A percentile compares a stretch with the other conserved stretches of the same genome.
phyloP scores from a whole-genome alignment of 2,888 invertebrate species.

The Catocala nupta region DNA sequence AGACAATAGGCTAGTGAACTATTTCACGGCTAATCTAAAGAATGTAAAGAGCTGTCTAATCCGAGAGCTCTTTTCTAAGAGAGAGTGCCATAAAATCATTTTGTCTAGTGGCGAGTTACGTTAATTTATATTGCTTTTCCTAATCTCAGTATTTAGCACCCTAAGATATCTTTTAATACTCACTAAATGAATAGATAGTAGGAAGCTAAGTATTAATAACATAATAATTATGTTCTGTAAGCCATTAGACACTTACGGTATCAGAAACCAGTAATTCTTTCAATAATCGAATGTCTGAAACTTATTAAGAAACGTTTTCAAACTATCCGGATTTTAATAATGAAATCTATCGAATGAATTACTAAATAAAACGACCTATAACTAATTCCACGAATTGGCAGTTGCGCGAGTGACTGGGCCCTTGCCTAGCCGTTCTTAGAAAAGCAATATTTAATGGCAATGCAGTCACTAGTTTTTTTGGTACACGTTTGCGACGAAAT shows the following conservation, averaged over 20 bases:
- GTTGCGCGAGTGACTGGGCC: constrained; percentile 57
- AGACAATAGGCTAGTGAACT: constrained; percentile 20
- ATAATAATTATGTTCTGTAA: too few relatives aligned
- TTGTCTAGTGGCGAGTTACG: background rate
- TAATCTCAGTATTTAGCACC: background rate
- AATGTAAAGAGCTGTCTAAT: constrained; percentile 8
- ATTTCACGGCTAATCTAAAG: constrained; percentile 7
- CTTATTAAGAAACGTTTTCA: constrained; percentile 11
- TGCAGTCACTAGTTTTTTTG: constrained; percentile 55
- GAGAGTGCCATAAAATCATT: constrained; percentile 1
- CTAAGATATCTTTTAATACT: background rate
- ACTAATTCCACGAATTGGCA: constrained; percentile 60
- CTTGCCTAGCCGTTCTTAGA: constrained; percentile 59
- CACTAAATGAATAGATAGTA: too few relatives aligned
- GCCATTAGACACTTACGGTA: too few relatives aligned
- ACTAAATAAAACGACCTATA: constrained; percentile 49
- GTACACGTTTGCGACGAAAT: constrained; percentile 34
- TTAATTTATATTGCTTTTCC: constrained; percentile 1
- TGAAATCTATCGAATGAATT: constrained; percentile 28
- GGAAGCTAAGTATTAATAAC: too few relatives aligned
- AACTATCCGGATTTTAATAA: constrained; percentile 19
- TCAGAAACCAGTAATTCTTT: too few relatives aligned
- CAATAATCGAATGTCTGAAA: too few relatives aligned
- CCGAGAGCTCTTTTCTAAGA: constrained; percentile 11
- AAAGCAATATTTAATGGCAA: constrained; percentile 59